Evolutionary conservation across 2,797 vertebrate genomes (phyloP).

Genomic region (Pseudocheirus occidentalis): DNA sequence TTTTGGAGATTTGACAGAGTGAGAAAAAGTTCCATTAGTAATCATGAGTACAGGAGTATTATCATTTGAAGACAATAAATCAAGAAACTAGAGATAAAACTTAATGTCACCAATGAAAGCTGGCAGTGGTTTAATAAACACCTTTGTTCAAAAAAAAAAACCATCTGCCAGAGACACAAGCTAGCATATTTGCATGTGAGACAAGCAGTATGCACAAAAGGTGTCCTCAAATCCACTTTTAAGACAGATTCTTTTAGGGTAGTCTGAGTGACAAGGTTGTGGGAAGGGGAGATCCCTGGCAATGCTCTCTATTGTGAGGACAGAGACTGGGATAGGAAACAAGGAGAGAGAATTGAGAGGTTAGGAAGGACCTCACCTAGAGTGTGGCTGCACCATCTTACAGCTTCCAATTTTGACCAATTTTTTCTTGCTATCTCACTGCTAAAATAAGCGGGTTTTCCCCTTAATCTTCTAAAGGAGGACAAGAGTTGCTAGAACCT

Average conservation of each 20-base stretch:
- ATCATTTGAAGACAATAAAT: constrained; percentile 1
- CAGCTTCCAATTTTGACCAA: not conserved
- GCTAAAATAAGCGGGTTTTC: not conserved
- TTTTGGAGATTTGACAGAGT: not conserved
- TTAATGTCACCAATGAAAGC: not conserved
- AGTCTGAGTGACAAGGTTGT: not conserved
- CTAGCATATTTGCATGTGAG: not conserved
- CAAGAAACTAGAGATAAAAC: not conserved
- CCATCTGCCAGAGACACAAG: not conserved
- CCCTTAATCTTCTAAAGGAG: not conserved
- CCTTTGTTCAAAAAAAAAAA: not conserved
- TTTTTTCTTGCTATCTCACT: not conserved
- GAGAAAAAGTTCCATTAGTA: not conserved
- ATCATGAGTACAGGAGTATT: not conserved
- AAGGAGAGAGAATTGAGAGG: not conserved
- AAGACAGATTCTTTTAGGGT: not conserved
- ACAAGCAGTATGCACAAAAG: not conserved
- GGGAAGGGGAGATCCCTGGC: not conserved
- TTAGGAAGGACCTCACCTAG: not conserved
- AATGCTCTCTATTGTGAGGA: not conserved
- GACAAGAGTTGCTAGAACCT: not conserved
- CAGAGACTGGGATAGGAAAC: not conserved
- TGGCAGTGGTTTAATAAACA: not conserved
- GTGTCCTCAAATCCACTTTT: not conserved
- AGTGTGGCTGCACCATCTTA: not conserved